phyloP scores from a whole-genome alignment of 2,888 invertebrate genomes.

The Phortica okadai region DNA sequence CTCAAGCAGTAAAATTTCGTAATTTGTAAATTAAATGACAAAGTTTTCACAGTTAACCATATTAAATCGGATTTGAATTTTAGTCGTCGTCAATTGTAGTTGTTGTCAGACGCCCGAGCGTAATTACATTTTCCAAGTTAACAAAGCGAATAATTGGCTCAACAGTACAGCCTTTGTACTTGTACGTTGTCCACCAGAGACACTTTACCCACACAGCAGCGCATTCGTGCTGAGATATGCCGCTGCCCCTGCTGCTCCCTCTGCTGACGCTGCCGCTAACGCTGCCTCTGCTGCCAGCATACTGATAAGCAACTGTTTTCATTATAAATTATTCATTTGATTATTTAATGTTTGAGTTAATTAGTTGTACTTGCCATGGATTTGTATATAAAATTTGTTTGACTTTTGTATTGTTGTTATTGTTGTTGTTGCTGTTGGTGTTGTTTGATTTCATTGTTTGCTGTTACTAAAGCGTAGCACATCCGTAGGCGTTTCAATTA shows the following conservation, averaged over 20 bases:
- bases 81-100: slow-evolving; percentile 13
- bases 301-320: slow-evolving; percentile 42
- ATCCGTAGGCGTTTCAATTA: no score
- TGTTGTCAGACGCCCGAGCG: slow-evolving; percentile 49
- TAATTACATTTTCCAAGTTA: slow-evolving; percentile 70
- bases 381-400: neutral
- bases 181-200: neutral
- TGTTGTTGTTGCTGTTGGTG: no score
- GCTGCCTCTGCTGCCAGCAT: slow-evolving; percentile 24
- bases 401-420: neutral
- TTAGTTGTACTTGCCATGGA: slow-evolving; percentile 13
- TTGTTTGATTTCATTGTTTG: no score
- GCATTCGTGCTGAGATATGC: neutral
- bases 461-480: no score
- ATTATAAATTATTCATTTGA: slow-evolving; percentile 27
- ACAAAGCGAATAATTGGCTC: slow-evolving; percentile 68
- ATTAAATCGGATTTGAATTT: slow-evolving; percentile 68
- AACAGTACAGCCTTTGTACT: slow-evolving; percentile 49
- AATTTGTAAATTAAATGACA: slow-evolving; percentile 67
- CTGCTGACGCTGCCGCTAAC: neutral
- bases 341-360: slow-evolving; percentile 30
- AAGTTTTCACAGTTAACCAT: slow-evolving; percentile 69
- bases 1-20: slow-evolving; percentile 32
- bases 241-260: neutral
- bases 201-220: neutral